Evolutionary conservation across 2,888 invertebrate genomes (phyloP), one percentile per base, ranked within the genome.

Genomic region (Idaea dimidiata): DNA sequence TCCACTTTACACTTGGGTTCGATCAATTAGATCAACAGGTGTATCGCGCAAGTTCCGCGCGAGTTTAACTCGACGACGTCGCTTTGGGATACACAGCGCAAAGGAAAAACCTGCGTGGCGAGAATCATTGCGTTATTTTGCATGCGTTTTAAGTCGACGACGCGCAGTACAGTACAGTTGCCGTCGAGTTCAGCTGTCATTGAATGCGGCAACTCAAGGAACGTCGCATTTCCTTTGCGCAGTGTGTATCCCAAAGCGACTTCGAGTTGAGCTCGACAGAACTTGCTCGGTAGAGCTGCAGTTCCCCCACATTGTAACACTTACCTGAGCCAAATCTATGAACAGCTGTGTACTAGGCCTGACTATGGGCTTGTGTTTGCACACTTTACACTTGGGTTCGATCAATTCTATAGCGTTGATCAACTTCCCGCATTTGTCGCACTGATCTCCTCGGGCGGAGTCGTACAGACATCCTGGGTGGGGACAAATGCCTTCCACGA

Each of bases 391-490:
- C 10, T 96, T 93, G 0, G 99, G 98, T 64, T 95, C 93, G 65
- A 95, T 94, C 32, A 99, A 91, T 65, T 99, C 99, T 0, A 95
- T 94, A 0, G 99, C 98, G 86, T 99, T 99, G 62, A 99, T 96
- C 10, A 99, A 93, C 82, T 98, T 98, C 1, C 99, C 98, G 81
- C 99, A 99, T 71, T 96, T 96, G 87, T 99, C 99, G 84, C 99
- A 99, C 87, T 99, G 99, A 91, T 99, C 99, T 1, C 99, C 99
- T 55, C 99, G 94, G 0, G 99, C 99, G 82, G 97, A 97, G 72
- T 97, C 97, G 87, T 97, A 99, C 3, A 93, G 94, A 80, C 99
- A 99, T 58, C 97, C 95, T 0, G 94, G 91, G 84, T 95, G 94
- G 0, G 99, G 99, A 84, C 99, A 99, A 0, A 94, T 97, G 18